Evolutionary conservation across 2,888 invertebrate genomes (phyloP).

Genomic region (Sesia bembeciformis): DNA sequence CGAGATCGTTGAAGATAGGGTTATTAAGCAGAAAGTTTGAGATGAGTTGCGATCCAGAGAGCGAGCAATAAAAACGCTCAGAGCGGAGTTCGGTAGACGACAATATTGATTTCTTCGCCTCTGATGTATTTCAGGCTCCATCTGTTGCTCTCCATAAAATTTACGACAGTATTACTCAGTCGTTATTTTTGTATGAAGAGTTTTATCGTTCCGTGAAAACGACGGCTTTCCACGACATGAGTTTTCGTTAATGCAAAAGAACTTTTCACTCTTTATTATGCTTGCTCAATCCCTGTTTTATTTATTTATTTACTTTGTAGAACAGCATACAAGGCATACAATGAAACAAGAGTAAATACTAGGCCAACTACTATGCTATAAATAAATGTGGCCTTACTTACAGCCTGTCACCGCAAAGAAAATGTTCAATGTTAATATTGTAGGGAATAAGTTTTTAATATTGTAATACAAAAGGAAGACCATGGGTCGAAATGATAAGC

Average conservation of each 20-base stretch:
- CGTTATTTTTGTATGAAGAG: constrained; percentile 69
- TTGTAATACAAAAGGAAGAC: too few species aligned
- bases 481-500: too few species aligned
- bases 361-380: too few species aligned
- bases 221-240: constrained; percentile 41
- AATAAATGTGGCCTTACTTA: too few species aligned
- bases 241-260: constrained; percentile 31
- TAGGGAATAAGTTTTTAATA: too few species aligned
- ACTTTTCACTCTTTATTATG: constrained; percentile 1
- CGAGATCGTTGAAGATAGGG: background rate
- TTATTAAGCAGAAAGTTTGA: constrained; percentile 20
- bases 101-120: constrained; percentile 63
- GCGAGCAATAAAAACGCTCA: constrained; percentile 45
- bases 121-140: constrained; percentile 65
- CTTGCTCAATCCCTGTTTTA: too few species aligned
- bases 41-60: constrained; percentile 21
- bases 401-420: too few species aligned
- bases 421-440: too few species aligned
- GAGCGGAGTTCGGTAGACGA: constrained; percentile 46
- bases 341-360: too few species aligned
- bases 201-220: constrained; percentile 45
- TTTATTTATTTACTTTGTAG: too few species aligned
- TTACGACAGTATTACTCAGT: constrained; percentile 66
- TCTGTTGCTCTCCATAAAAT: constrained; percentile 72
- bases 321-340: too few species aligned